phyloP scores from a whole-genome alignment of 2,888 invertebrate genomes.

The Conchocele bisecta region DNA sequence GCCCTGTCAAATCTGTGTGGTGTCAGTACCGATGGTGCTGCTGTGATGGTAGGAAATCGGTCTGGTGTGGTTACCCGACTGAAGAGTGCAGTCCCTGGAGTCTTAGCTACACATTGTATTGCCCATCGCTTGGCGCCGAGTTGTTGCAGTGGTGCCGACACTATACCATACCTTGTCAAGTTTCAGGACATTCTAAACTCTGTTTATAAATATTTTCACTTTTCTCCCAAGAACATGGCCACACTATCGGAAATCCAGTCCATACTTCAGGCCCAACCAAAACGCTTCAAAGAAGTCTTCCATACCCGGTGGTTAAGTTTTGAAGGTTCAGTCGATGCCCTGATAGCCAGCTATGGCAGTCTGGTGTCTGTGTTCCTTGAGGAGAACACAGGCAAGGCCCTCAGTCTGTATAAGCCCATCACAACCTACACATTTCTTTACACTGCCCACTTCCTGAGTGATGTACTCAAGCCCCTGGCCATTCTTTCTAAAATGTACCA shows the following conservation, averaged over 20 bases:
- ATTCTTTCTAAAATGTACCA: constrained; percentile 50
- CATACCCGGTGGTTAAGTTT: constrained; percentile 45
- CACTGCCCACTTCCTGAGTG: constrained; percentile 42
- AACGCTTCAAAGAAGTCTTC: constrained; percentile 17
- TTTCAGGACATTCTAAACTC: constrained; percentile 38
- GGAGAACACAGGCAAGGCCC: constrained; percentile 37
- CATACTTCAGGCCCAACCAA: neutral
- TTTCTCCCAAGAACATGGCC: constrained; percentile 41
- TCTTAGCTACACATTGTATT: constrained; percentile 38
- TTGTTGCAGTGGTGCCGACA: constrained; percentile 32
- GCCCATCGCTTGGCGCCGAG: constrained; percentile 33
- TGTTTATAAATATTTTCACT: constrained; percentile 45
- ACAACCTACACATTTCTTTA: constrained; percentile 51
- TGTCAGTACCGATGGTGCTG: constrained; percentile 42
- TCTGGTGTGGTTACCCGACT: neutral
- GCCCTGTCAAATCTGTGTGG: constrained; percentile 29
- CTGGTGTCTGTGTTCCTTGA: constrained; percentile 32
- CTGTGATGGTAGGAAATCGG: constrained; percentile 28
- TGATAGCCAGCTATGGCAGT: constrained; percentile 25
- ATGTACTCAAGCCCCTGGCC: constrained; percentile 48
- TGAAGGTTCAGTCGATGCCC: constrained; percentile 49
- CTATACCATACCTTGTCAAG: constrained; percentile 38
- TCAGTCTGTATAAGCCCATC: constrained; percentile 42
- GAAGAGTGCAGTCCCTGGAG: constrained; percentile 14
- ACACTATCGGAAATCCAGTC: constrained; percentile 26